phyloP scores from a whole-genome alignment of 1,140 invertebrate genomes.

The Telenomus remus region DNA sequence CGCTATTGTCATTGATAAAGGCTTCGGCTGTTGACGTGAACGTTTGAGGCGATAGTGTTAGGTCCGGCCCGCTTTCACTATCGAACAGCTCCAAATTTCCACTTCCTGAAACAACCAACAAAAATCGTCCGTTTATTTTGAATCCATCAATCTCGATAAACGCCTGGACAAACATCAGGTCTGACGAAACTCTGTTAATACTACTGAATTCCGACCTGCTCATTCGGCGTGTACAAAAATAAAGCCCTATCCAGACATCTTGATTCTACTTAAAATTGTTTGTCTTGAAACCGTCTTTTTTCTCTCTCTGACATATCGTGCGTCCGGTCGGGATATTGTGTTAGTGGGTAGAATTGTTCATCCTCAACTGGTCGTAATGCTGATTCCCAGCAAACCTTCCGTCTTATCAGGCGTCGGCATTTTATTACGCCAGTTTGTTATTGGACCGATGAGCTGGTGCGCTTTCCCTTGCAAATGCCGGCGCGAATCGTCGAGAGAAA shows the following conservation, averaged over 20 bases:
- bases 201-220: too few relatives aligned
- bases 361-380: constrained; percentile 39
- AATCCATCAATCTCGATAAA: not conserved
- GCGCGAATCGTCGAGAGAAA: not conserved
- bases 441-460: constrained; percentile 7
- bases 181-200: too few relatives aligned
- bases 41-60: constrained; percentile 82
- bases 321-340: not conserved
- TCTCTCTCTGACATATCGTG: not conserved
- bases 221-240: too few relatives aligned
- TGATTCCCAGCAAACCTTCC: constrained; percentile 50
- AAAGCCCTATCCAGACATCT: too few relatives aligned
- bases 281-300: not conserved
- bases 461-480: constrained; percentile 11
- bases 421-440: constrained; percentile 43
- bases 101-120: constrained; percentile 71
- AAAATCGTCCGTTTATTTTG: not conserved
- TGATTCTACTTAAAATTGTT: not conserved
- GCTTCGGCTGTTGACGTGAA: constrained; percentile 81
- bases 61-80: constrained; percentile 81
- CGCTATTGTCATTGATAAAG: constrained; percentile 83
- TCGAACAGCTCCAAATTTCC: constrained; percentile 83
- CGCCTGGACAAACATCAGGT: too few relatives aligned
- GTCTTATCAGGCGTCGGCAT: constrained; percentile 32
- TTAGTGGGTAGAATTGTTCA: constrained; percentile 46